Base-by-base conservation (phyloP, 37 sponge, comb jelly and placozoan species). In the Ephydatia muelleri region DNA sequence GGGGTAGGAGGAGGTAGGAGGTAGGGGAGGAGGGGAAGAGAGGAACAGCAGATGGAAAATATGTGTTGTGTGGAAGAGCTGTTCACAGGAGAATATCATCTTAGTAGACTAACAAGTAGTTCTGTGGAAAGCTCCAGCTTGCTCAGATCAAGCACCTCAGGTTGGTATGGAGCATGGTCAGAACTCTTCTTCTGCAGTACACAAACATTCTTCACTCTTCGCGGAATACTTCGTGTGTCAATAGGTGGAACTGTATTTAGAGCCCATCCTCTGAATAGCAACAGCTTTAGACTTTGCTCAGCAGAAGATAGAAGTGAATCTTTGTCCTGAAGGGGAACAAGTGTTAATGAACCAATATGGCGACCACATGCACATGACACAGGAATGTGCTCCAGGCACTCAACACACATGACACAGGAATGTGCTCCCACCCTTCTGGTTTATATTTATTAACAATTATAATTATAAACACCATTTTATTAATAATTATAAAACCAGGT, bases 141-240 rank as follows among this genome's bases (percentile, higher is more conserved):
- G 57, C 36, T 81, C 38, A 88, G 76, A 79, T 88, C 88, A 57
- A 70, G 23, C 19, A 88, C 88, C 5, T 30, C 31, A 69, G 70
- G 29, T 29, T 69, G 8, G 9, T 69, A 69, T 30, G 27, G 30
- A 26, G 5, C 29, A 26, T 29, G 8, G 27, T 11, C 8, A 8
- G 25, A 32, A 3, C 5, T 80, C 72, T 81, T 81, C 23, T 33
- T 57, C 68, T 39, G 49, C 8, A 80, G 9, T 0, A 83, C 29
- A 35, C 89, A 84, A 38, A 80, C 11, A 28, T 38, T 65, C 65
- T 79, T 83, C 2, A 38, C 39, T 48, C 78, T 89, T 34, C 29
- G n/a, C 3, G 89, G 89, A 31, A 88, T 26, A 11, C 49, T 69
- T 34, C 35, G n/a, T 2, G 30, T 13, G 67, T 80, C 73, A 22